phyloP scores from a whole-genome alignment of 2,797 vertebrate species.

The Tamandua tetradactyla region DNA sequence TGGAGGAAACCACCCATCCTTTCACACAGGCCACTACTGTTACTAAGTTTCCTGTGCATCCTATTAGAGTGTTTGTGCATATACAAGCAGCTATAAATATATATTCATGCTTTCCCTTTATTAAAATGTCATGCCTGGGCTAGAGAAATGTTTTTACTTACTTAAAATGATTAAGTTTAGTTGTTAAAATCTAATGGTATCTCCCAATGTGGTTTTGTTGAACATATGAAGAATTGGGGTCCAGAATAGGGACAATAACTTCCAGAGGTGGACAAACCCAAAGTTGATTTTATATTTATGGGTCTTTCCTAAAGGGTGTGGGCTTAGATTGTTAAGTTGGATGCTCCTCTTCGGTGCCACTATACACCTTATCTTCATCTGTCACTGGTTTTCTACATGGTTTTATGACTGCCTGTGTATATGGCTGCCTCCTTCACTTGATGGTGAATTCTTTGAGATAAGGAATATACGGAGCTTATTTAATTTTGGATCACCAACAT shows the following conservation, averaged over 20 bases:
- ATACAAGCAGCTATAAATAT: not conserved
- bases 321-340: not conserved
- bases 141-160: not conserved
- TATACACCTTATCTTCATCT: accelerated
- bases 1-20: not conserved
- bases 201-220: not conserved
- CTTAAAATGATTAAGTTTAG: not conserved
- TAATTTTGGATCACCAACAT: not conserved
- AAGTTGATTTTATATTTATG: not conserved
- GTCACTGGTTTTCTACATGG: not conserved
- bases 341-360: accelerated
- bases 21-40: not conserved
- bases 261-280: not conserved
- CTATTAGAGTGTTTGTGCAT: not conserved
- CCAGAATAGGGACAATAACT: not conserved
- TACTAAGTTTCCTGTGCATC: not conserved
- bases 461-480: not conserved
- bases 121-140: not conserved
- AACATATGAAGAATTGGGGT: not conserved
- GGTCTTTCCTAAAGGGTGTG: accelerated
- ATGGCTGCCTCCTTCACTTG: not conserved
- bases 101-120: not conserved
- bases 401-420: not conserved
- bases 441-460: not conserved
- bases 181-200: not conserved